These are phyloP conservation scores for Hydra vulgaris DNA, from an alignment of 30 jellyfish, hydroid and myxozoan species.

Conservation along the genomic window DNA sequence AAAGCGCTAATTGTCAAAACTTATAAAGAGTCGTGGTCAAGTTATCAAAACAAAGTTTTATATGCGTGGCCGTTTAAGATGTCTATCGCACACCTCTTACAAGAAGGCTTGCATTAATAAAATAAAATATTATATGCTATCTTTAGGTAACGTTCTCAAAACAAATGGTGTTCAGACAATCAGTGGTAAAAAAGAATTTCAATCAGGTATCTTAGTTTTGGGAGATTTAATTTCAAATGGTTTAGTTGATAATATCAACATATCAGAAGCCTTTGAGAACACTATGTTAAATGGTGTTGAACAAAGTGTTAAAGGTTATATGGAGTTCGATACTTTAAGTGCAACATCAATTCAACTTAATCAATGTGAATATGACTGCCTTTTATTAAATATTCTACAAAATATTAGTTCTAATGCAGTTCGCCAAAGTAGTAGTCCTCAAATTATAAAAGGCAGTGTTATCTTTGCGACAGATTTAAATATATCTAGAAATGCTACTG, in stretches of 20 bases:
- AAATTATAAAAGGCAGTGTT: slow-evolving; percentile 6
- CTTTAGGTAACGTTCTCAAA: slow-evolving; percentile 35
- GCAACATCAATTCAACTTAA: background rate
- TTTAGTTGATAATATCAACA: slow-evolving; percentile 45
- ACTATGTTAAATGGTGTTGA: background rate
- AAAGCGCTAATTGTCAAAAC: no score
- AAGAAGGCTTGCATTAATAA: no score
- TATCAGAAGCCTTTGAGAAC: slow-evolving; percentile 28
- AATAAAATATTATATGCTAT: no score
- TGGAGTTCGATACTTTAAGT: slow-evolving; percentile 13
- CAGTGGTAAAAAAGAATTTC: slow-evolving; percentile 26
- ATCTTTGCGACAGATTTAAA: slow-evolving; percentile 17
- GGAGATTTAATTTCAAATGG: slow-evolving; percentile 45
- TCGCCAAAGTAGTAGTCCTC: background rate
- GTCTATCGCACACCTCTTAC: no score
- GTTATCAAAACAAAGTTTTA: no score
- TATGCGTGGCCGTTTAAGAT: no score
- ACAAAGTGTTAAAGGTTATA: slow-evolving; percentile 39
- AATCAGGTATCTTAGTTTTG: background rate
- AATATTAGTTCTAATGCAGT: background rate
- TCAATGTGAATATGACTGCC: slow-evolving; percentile 5
- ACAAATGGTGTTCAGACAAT: slow-evolving; percentile 30
- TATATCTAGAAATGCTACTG: slow-evolving; percentile 17
- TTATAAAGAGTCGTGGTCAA: no score
- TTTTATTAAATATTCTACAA: background rate